These are phyloP conservation scores for Drosophila demipolita DNA, from an alignment of 2,888 invertebrate species.

Conservation along the genomic window DNA sequence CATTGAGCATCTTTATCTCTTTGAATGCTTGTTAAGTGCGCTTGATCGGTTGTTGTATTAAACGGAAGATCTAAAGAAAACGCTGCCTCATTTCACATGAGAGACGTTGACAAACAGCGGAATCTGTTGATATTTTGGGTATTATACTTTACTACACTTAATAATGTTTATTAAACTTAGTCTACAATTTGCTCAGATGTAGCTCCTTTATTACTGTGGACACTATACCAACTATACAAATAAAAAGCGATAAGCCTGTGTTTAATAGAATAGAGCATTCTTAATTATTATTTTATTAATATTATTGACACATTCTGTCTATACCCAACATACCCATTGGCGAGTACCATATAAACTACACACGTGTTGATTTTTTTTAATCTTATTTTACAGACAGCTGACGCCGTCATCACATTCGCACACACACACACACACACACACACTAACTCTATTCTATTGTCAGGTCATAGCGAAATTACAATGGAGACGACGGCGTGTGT, in stretches of 20 bases:
- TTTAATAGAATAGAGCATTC: not conserved
- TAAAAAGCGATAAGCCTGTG: too few relatives aligned
- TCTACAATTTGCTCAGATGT: not conserved
- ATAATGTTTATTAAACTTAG: not conserved
- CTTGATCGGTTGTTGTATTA: not conserved
- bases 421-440: not conserved
- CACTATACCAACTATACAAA: not conserved
- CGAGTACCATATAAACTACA: conserved; percentile 28
- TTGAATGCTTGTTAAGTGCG: too few relatives aligned
- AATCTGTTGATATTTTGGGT: not conserved
- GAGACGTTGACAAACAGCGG: not conserved
- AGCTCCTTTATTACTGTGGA: not conserved
- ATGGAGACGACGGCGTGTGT: conserved; percentile 33
- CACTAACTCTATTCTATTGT: conserved; percentile 21
- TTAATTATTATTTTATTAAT: conserved; percentile 50
- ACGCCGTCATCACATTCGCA: too few relatives aligned
- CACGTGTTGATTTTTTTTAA: conserved; percentile 39
- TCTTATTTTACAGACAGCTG: conserved; percentile 36
- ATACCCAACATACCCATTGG: conserved; percentile 5
- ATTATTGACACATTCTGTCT: conserved; percentile 25
- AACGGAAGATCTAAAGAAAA: not conserved
- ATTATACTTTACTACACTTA: not conserved
- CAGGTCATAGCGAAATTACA: conserved; percentile 55
- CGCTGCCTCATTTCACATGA: not conserved
- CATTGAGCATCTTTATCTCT: not conserved